These are phyloP conservation scores for Pararge aegeria DNA, from an alignment of 1,140 invertebrate genomes.

Conservation along the genomic window DNA sequence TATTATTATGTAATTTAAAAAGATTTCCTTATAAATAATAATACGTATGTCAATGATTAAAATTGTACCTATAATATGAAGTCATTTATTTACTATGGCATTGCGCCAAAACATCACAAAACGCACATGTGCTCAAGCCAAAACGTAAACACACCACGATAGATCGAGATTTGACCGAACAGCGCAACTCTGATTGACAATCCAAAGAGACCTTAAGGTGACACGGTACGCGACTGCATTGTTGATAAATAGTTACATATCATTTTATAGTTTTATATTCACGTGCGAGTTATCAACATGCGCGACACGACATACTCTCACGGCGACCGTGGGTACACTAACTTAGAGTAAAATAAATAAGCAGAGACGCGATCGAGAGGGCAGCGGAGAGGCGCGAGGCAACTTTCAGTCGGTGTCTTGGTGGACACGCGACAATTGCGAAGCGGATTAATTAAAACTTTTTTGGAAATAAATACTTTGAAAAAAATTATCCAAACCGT, in stretches of 20 bases:
- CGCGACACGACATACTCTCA: conserved; percentile 55
- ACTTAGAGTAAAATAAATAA: conserved; percentile 58
- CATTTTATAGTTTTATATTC: conserved; percentile 47
- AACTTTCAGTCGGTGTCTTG: conserved; percentile 36
- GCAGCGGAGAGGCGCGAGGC: conserved; percentile 39
- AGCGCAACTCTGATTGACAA: conserved; percentile 20
- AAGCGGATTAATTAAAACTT: not conserved
- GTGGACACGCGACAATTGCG: conserved; percentile 34
- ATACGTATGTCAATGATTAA: not conserved
- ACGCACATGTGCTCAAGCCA: conserved; percentile 41
- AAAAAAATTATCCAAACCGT: too few relatives aligned
- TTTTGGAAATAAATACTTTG: too few relatives aligned
- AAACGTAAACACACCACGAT: conserved; percentile 50
- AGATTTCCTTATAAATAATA: not conserved
- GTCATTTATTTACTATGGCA: conserved; percentile 25
- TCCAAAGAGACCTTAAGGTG: conserved; percentile 31
- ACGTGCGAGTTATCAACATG: conserved; percentile 26
- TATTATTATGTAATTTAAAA: not conserved
- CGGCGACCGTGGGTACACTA: conserved; percentile 58
- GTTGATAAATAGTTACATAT: conserved; percentile 44
- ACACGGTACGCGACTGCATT: conserved; percentile 40
- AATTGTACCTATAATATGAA: not conserved
- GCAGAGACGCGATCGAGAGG: conserved; percentile 57
- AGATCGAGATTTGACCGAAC: conserved; percentile 38
- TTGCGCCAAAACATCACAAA: conserved; percentile 28